Conservation (phyloP, 2,888 invertebrate species). For the Acanthosepion lycidas region DNA sequence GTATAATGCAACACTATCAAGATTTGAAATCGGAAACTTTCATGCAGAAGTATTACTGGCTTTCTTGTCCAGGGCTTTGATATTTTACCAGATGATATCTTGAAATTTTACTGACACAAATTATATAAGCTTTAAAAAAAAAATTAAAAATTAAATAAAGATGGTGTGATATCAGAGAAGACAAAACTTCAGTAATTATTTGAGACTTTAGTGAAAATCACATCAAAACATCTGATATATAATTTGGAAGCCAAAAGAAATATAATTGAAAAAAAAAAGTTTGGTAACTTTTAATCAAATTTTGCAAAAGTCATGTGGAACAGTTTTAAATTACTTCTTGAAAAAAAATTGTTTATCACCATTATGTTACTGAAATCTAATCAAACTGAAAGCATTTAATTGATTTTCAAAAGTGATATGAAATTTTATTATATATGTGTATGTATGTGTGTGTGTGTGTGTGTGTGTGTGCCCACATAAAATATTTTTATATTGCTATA, state of each 20-base stretch:
- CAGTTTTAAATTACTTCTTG: not conserved
- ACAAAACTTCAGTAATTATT: not conserved
- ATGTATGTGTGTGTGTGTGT: not conserved
- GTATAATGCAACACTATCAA: no score
- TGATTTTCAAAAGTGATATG: not conserved
- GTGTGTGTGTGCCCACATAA: no score
- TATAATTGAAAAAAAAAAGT: not conserved
- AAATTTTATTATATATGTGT: not conserved
- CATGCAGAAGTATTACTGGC: not conserved
- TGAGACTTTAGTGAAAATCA: not conserved
- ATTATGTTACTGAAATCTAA: not conserved
- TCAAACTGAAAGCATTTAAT: constrained; percentile 20
- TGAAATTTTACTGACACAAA: not conserved
- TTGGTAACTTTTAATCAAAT: not conserved
- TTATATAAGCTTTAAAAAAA: not conserved
- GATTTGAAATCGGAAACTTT: not conserved
- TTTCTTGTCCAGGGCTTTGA: not conserved
- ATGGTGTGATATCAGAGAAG: not conserved
- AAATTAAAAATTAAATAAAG: not conserved
- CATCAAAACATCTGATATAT: constrained; percentile 17
- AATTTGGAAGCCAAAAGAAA: constrained; percentile 25
- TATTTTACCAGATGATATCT: not conserved
- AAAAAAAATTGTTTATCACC: constrained; percentile 15
- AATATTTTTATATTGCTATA: no score
- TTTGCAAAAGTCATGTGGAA: not conserved